Evolutionary conservation across 2,113 vertebrate genomes (phyloP).

Genomic region (Peromyscus californicus): DNA sequence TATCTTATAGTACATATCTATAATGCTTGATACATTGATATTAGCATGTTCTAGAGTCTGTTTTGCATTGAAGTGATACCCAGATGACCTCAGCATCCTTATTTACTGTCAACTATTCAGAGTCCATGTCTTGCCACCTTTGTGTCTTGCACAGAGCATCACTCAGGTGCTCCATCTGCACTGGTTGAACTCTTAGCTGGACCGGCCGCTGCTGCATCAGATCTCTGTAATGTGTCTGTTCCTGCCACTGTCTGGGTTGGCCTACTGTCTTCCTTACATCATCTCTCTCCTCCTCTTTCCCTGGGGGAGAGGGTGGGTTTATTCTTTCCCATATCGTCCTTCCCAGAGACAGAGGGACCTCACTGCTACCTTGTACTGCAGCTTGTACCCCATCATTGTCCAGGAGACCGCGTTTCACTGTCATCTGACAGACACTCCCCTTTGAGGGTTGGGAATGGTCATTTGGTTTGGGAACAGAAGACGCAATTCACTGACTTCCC

Average conservation of each 20-base stretch:
- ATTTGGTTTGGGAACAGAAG: constrained; percentile 49
- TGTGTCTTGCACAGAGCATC: neutral
- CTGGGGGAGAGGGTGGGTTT: neutral
- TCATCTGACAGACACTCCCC: neutral
- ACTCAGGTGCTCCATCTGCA: neutral
- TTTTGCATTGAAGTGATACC: constrained; percentile 31
- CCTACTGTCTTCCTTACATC: neutral
- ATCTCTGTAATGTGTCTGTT: neutral
- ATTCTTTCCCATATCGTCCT: neutral
- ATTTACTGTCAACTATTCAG: neutral
- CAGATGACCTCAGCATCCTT: neutral
- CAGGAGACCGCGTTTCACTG: constrained; percentile 53
- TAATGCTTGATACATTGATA: neutral
- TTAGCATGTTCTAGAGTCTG: neutral
- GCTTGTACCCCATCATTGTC: neutral
- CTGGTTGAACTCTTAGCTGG: neutral
- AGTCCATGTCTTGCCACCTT: neutral
- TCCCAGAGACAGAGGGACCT: neutral
- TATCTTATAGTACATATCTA: neutral
- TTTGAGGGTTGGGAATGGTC: neutral
- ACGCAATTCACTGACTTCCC: constrained; percentile 9
- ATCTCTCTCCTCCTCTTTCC: constrained; percentile 1
- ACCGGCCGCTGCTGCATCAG: neutral
- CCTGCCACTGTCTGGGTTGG: neutral
- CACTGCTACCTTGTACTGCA: neutral